Base-by-base conservation (phyloP, 2,888 invertebrate genomes). In the Ectropis crepuscularia region DNA sequence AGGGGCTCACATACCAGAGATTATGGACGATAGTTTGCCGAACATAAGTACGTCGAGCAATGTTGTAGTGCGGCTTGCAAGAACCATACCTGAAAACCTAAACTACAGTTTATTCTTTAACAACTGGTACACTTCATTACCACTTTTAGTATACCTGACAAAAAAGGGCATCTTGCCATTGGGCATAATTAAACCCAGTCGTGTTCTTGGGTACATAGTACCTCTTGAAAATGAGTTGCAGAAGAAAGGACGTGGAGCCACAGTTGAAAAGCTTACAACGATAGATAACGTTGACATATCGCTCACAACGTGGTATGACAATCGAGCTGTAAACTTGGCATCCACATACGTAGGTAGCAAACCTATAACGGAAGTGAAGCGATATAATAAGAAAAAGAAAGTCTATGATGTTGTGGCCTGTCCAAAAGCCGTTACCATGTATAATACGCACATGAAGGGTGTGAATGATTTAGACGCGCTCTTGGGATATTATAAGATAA, bases 311-410 rank as follows among this genome's bases (percentile, higher is more conserved):
- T 68, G 65, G 65, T 50, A 45, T 36, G 65, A 68, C n/a, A 62
- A 57, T 51, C 65, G 16, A 43, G 48, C 65, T 28, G 67, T 67
- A n/a, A 62, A 53, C 41, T 49, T 68, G 57, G 28, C 50, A 10
- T 67, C 67, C 16, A 51, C 64, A 8, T 65, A 62, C 9, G 62
- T 68, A 8, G 68, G 64, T 6, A 65, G 42, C 37, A 2, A 65
- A 47, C 61, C 65, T n/a, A 48, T 48, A 37, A 37, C 48, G n/a
- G 6, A 10, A 6, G 48, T 37, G n/a, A 48, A 6, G 8, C 47
- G 47, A 2, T 59, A 53, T 39, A 45, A 43, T 7, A 46, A 53
- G 8, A 51, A 59, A 47, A 41, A 53, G 16, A 53, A 53, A 42
- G 12, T 6, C 5, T 53, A 53, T 36, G 38, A 12, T n/a, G n/a